Conservation (phyloP, 2,113 vertebrate genomes). For the Nyctibius bracteatus region DNA sequence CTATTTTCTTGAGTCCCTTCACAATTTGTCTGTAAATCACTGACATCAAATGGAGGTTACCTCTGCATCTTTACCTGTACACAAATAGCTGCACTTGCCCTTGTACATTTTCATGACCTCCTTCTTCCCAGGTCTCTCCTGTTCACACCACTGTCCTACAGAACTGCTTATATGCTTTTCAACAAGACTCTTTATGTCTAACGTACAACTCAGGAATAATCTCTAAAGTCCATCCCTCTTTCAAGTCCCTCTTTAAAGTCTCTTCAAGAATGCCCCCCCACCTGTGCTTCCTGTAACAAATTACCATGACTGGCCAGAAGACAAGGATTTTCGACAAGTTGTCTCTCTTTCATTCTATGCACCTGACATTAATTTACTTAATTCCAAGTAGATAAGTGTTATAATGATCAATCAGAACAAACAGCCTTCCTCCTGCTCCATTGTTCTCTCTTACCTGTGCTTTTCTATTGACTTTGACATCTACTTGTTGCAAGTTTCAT, state of each 20-base stretch:
- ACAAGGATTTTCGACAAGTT: background rate
- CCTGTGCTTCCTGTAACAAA: background rate
- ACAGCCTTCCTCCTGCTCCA: background rate
- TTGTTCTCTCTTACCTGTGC: background rate
- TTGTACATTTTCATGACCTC: background rate
- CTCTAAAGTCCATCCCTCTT: background rate
- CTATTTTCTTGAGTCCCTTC: background rate
- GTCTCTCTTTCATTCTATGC: background rate
- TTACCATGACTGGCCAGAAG: background rate
- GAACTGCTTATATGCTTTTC: background rate
- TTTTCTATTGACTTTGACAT: background rate
- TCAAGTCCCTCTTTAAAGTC: background rate
- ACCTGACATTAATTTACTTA: background rate
- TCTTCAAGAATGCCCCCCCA: background rate
- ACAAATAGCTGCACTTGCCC: background rate
- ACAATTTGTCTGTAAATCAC: background rate
- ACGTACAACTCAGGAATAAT: background rate
- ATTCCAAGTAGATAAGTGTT: background rate
- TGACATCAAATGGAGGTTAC: background rate
- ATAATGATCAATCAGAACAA: background rate
- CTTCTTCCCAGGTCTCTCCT: background rate
- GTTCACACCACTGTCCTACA: background rate
- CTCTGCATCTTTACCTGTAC: background rate
- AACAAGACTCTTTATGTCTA: background rate
- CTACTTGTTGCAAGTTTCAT: background rate